These are phyloP conservation scores for Melopsittacus undulatus DNA, from an alignment of 2,797 vertebrate genomes.

Conservation along the genomic window DNA sequence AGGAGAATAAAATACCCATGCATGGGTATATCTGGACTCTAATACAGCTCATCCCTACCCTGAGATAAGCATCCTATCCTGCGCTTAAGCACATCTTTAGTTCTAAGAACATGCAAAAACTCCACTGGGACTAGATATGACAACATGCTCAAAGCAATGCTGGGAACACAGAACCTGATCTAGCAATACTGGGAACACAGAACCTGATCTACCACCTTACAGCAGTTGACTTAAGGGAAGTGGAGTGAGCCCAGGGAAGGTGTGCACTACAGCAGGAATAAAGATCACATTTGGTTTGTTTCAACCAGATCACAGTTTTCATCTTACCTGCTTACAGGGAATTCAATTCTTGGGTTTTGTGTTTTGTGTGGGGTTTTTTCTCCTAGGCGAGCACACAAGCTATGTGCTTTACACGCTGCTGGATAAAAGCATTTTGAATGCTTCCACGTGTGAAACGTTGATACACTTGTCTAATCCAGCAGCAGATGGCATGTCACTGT, in stretches of 20 bases:
- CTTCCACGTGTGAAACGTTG: background rate
- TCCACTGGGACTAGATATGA: background rate
- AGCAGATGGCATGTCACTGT: constrained; percentile 1
- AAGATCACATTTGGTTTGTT: background rate
- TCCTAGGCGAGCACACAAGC: background rate
- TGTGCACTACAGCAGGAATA: background rate
- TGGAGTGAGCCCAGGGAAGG: background rate
- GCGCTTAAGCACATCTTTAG: background rate
- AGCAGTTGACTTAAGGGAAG: background rate
- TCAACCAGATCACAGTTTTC: background rate
- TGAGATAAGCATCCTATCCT: background rate
- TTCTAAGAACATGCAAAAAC: constrained; percentile 13
- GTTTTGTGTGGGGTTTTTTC: background rate
- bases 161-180: background rate
- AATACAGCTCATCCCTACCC: background rate
- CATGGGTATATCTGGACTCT: background rate
- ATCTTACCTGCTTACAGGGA: background rate
- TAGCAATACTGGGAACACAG: background rate
- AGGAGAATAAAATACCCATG: constrained; percentile 16
- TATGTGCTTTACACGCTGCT: background rate
- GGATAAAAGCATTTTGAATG: background rate
- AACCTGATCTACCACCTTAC: background rate
- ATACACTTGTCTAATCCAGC: background rate
- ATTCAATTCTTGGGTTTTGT: background rate
- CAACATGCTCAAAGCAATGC: background rate